Percentiles rank a stretch among this genome's conserved stretches.
Conservation (phyloP, 2,888 invertebrate genomes). For the Caradrina kadenii region DNA sequence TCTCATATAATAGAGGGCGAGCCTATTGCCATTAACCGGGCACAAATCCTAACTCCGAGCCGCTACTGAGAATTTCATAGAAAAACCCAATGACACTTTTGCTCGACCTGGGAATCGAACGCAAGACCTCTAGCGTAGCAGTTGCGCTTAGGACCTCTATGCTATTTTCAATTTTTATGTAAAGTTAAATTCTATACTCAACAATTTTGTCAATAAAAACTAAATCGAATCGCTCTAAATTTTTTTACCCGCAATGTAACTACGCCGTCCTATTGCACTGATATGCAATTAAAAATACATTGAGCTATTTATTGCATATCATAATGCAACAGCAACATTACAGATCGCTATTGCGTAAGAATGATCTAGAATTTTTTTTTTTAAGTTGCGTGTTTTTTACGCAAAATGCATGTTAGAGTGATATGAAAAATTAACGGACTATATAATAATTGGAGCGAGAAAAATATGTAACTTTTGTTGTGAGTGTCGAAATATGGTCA, state of each 20-base stretch:
- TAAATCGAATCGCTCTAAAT: constrained; percentile 10
- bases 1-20: too few species aligned
- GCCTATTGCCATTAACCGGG: too few species aligned
- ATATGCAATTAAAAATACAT: constrained; percentile 59
- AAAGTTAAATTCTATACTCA: not conserved
- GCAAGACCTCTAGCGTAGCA: too few species aligned
- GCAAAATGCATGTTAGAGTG: constrained; percentile 59
- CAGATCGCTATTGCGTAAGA: constrained; percentile 49
- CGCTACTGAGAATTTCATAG: too few species aligned
- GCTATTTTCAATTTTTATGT: too few species aligned
- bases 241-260: constrained; percentile 26
- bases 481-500: constrained; percentile 37
- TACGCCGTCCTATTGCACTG: constrained; percentile 34
- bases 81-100: too few species aligned
- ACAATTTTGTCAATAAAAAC: constrained; percentile 21
- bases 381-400: constrained; percentile 52
- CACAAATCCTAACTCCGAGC: too few species aligned
- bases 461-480: constrained; percentile 51
- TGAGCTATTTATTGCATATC: constrained; percentile 50
- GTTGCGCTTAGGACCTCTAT: too few species aligned
- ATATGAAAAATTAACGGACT: constrained; percentile 59
- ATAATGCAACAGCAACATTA: constrained; percentile 37
- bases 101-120: too few species aligned
- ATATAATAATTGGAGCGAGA: constrained; percentile 58
- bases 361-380: constrained; percentile 40